A percentile compares a stretch with the other conserved stretches of the same genome.
Evolutionary conservation across 1,140 invertebrate species (phyloP).

Genomic region (Tyrophagus putrescentiae): DNA sequence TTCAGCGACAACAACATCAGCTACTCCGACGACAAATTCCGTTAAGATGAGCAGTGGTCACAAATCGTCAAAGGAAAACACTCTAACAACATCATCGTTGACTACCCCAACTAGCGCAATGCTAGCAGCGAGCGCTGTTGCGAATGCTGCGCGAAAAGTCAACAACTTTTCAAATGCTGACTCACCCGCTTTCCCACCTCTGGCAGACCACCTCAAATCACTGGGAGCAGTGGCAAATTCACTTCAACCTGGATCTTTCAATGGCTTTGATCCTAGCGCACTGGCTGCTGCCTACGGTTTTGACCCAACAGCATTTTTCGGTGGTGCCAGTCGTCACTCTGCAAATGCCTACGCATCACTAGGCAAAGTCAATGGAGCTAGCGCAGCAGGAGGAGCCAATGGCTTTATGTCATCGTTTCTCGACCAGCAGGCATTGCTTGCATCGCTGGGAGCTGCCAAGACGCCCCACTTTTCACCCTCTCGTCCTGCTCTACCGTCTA

Average conservation of each 20-base stretch:
- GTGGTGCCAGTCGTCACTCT: background rate
- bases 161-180: background rate
- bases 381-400: background rate
- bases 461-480: no score
- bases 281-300: constrained; percentile 1
- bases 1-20: background rate
- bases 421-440: constrained; percentile 4
- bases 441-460: background rate
- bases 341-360: background rate
- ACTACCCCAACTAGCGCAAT: constrained; percentile 1
- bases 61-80: background rate
- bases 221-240: background rate
- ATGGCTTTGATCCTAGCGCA: background rate
- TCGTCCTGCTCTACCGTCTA: background rate
- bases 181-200: background rate
- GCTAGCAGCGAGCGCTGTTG: background rate
- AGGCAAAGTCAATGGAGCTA: background rate
- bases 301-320: background rate
- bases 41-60: background rate
- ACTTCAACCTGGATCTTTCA: background rate
- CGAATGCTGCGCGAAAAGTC: background rate
- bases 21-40: background rate
- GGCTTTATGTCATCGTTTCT: background rate
- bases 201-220: constrained; percentile 1
- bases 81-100: background rate